Percentiles rank a stretch among this genome's conserved stretches.
These are phyloP conservation scores for Pygmarrhopalites habei DNA, from an alignment of 1,140 invertebrate genomes.

Conservation along the genomic window DNA sequence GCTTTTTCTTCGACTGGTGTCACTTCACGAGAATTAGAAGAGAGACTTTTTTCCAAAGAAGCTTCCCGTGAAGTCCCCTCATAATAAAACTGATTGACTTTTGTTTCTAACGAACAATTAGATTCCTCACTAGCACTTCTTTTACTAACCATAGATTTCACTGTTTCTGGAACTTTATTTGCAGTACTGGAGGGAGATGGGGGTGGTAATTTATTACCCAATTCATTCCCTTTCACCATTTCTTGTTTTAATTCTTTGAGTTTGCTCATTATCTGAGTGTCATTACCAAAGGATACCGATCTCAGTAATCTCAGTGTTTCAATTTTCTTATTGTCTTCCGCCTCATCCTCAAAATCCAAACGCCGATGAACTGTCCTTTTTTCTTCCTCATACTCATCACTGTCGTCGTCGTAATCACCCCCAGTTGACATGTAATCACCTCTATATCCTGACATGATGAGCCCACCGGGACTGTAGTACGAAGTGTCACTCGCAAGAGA, in stretches of 20 bases:
- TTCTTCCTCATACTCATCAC: constrained; percentile 23
- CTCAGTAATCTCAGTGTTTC: constrained; percentile 43
- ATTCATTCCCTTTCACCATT: constrained; percentile 1
- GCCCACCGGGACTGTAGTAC: constrained; percentile 36
- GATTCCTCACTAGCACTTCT: constrained; percentile 30
- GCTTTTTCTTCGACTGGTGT: constrained; percentile 30
- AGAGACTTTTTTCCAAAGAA: constrained; percentile 18
- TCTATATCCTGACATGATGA: constrained; percentile 30
- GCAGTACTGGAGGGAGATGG: background rate
- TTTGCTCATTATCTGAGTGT: constrained; percentile 65
- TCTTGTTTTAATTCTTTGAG: constrained; percentile 48
- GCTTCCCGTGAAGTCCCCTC: constrained; percentile 24
- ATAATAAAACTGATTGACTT: constrained; percentile 38
- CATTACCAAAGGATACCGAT: constrained; percentile 66
- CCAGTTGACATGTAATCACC: constrained; percentile 19
- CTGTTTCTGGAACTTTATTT: background rate
- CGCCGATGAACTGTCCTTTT: constrained; percentile 7
- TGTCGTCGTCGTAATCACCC: constrained; percentile 6
- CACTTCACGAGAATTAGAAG: constrained; percentile 22
- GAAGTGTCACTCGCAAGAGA: constrained; percentile 24
- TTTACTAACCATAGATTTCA: background rate
- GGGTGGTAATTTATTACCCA: too few relatives aligned
- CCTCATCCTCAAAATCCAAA: constrained; percentile 28
- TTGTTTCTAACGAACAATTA: constrained; percentile 29
- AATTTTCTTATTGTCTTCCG: constrained; percentile 10